phyloP scores from a whole-genome alignment of 2,888 invertebrate species.

The Eulithis testata region DNA sequence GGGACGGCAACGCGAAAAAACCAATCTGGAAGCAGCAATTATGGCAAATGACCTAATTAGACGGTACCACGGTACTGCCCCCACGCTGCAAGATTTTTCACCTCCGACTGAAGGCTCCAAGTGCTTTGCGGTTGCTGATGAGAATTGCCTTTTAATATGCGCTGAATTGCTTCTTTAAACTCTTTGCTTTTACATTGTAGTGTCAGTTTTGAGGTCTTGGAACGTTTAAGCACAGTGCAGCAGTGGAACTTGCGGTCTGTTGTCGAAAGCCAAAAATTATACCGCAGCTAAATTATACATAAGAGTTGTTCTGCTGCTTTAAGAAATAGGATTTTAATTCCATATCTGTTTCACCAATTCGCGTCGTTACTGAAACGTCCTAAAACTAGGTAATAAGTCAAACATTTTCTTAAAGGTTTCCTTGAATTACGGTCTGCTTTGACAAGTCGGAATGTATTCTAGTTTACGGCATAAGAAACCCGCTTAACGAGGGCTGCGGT shows the following conservation, averaged over 20 bases:
- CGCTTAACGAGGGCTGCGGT: slow-evolving; percentile 53
- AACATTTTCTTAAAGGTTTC: slow-evolving; percentile 27
- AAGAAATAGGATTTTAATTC: no score
- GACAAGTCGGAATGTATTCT: slow-evolving; percentile 51
- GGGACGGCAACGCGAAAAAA: slow-evolving; percentile 80
- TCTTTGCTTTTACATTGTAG: slow-evolving; percentile 22
- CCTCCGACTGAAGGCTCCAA: slow-evolving; percentile 44
- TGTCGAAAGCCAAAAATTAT: slow-evolving; percentile 6
- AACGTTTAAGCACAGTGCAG: slow-evolving; percentile 2
- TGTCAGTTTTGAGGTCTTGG: slow-evolving; percentile 18
- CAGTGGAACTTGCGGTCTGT: slow-evolving; percentile 15
- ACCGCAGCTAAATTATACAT: not conserved
- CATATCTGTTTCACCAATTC: no score
- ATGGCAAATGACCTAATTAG: slow-evolving; percentile 80
- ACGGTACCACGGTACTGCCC: slow-evolving; percentile 41
- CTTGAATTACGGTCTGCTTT: slow-evolving; percentile 41
- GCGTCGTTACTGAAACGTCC: no score
- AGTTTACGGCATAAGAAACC: slow-evolving; percentile 53
- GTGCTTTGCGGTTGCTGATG: slow-evolving; percentile 59
- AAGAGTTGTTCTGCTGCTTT: not conserved
- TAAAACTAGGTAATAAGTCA: slow-evolving; percentile 1
- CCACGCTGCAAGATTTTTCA: slow-evolving; percentile 65
- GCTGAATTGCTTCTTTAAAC: slow-evolving; percentile 46
- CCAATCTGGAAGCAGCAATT: slow-evolving; percentile 80
- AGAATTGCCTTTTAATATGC: slow-evolving; percentile 63